Evolutionary conservation across 2,113 vertebrate species (phyloP), one percentile per base, ranked within the genome.

Genomic region (Tupaia chinensis): DNA sequence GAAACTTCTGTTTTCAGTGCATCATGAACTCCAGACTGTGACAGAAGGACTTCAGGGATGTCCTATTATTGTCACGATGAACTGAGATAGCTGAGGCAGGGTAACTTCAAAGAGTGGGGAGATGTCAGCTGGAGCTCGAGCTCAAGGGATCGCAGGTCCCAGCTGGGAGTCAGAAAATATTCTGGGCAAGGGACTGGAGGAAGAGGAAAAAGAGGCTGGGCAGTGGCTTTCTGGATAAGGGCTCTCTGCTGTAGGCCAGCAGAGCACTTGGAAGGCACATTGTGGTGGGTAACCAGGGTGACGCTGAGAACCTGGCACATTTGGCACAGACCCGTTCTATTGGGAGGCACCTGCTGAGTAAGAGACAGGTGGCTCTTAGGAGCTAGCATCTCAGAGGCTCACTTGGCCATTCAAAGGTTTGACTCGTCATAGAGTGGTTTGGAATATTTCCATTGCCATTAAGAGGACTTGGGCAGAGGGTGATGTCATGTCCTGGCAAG

Each of bases 361-460:
- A 11, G 29, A 87, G 84, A 80, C 54, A 60, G 54, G 94, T 58
- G 65, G 58, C 53, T 73, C 58, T 66, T 68, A 44, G n/a, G 58
- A 85, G 56, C 16, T 22, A 44, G 95, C 7, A 0, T 29, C 53
- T 73, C n/a, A 19, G 20, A 73, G 73, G 5, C 19, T 63, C 23
- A 32, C 77, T 93, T 65, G 34, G 90, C 80, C 69, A 94, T 54
- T 70, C 29, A 72, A 63, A 85, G 20, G 12, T 92, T 72, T 79
- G 54, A 89, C 83, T 96, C 65, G 86, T 97, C 95, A 93, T 80
- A 9, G 93, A 34, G 32, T 72, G 72, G 54, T 92, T 7, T 96
- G 11, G 9, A 96, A 69, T 53, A 60, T 85, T 44, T 95, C 84
- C 29, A 16, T 84, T 81, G 80, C 69, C 54, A 95, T 68, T 58